Evolutionary conservation across 2,113 vertebrate species (phyloP).

Genomic region (Spea multiplicata): DNA sequence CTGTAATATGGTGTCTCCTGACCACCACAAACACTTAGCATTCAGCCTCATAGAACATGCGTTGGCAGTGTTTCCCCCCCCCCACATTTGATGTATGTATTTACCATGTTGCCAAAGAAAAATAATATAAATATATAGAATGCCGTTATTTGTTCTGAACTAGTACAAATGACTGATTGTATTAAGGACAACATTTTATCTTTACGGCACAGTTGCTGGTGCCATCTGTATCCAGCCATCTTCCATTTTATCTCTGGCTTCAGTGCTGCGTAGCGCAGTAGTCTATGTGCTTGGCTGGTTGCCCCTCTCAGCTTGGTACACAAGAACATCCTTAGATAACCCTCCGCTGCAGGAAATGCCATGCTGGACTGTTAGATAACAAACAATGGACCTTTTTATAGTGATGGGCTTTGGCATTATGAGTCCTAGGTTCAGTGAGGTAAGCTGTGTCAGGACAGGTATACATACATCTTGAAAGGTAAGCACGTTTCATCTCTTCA

Average conservation of each 20-base stretch:
- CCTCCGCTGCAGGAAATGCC: constrained; percentile 28
- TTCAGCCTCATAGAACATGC: no score
- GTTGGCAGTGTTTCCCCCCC: no score
- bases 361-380: constrained; percentile 22
- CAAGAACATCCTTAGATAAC: neutral
- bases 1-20: no score
- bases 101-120: no score
- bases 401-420: neutral
- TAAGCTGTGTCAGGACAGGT: neutral
- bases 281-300: constrained; percentile 25
- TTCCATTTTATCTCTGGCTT: constrained; percentile 11
- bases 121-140: no score
- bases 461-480: neutral
- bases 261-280: neutral
- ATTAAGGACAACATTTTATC: neutral
- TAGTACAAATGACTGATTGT: neutral
- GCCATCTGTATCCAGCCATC: constrained; percentile 20
- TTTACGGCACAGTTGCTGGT: neutral
- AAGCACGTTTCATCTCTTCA: neutral
- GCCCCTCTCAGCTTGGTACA: constrained; percentile 26
- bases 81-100: no score
- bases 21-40: no score
- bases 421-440: neutral
- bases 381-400: constrained; percentile 9
- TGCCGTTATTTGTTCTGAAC: no score